Base-by-base conservation (phyloP, 2,888 invertebrate species). In the Pteria penguin region DNA sequence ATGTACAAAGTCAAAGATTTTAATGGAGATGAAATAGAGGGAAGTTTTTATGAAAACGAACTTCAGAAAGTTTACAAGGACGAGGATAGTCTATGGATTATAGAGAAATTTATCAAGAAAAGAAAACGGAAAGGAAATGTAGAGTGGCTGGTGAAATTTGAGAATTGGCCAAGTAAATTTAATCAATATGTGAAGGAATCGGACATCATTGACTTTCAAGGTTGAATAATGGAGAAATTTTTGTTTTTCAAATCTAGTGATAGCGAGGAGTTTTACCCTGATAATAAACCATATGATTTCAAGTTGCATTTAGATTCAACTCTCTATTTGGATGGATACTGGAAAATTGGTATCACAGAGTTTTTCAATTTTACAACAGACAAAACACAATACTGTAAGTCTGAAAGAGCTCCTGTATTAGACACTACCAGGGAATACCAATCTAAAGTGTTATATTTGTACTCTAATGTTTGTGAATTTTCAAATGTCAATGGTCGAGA, bases 11-110 rank as follows among this genome's bases (percentile, higher is more conserved):
- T 76, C 3, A 65, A 66, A 29, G 70, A 70, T 31, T 52, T 65
- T 27, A 22, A 54, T 18, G 54, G 55, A 2, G 71, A 76, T 18
- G n/a, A n/a, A 2, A 71, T 76, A n/a, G 36, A 57, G 27, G 76
- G 72, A 29, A 52, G 24, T n/a, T 75, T 75, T 58, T 69, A 69
- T 65, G 54, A 54, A 55, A 45, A 14, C n/a, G 74, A 74, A 31
- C n/a, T 70, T 24, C 36, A 62, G n/a, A 63, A 69, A 36, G 75
- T 75, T n/a, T 26, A 29, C 26, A 72, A 76, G 32, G 68, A 76
- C 45, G 68, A 67, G 57, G 52, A 72, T 14, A 63, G n/a, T 31
- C 26, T 72, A 18, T 76, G 63, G 63, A 32, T 27, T n/a, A 65
- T 76, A 22, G 66, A 76, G 14, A 71, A 72, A 26, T 27, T 60